Conservation (phyloP, 2,888 invertebrate genomes). For the Tuta absoluta region DNA sequence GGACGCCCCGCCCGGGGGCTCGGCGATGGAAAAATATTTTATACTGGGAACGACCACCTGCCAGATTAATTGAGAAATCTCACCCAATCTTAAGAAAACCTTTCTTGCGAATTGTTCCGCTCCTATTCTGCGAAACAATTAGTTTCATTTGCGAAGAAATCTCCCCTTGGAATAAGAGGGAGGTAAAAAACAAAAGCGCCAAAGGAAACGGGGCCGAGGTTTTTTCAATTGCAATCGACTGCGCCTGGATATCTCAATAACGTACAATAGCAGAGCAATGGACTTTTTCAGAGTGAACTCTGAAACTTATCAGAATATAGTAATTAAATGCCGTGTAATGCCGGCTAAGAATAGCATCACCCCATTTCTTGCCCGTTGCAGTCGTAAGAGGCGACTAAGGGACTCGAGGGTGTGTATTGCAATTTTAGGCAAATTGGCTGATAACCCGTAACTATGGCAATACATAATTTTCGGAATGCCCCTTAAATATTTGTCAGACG, state of each 20-base stretch:
- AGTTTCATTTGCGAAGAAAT: conserved; percentile 43
- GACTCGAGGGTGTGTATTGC: too few species aligned
- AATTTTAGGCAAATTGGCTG: too few species aligned
- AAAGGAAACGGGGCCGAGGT: conserved; percentile 58
- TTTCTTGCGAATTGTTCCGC: neutral
- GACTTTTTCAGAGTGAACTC: too few species aligned
- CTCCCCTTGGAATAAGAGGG: conserved; percentile 45
- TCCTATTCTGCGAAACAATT: conserved; percentile 44
- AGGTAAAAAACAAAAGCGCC: conserved; percentile 47
- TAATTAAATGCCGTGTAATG: too few species aligned
- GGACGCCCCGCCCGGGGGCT: conserved; percentile 58
- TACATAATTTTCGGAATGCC: too few species aligned
- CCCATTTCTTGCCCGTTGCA: too few species aligned
- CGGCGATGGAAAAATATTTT: conserved; percentile 68
- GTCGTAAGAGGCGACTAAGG: too few species aligned
- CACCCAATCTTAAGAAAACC: conserved; percentile 39
- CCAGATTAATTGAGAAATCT: conserved; percentile 60
- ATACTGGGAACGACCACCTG: conserved; percentile 70
- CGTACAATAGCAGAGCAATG: conserved; percentile 31
- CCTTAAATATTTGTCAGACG: too few species aligned
- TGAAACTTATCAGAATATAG: too few species aligned
- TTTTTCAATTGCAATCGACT: conserved; percentile 57
- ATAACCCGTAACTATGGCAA: too few species aligned
- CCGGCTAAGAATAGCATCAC: too few species aligned
- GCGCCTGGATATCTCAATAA: conserved; percentile 42